A percentile compares a stretch with the other conserved stretches of the same genome.
These are phyloP conservation scores for Catagonus wagneri DNA, from an alignment of 2,113 vertebrate species.

Conservation along the genomic window DNA sequence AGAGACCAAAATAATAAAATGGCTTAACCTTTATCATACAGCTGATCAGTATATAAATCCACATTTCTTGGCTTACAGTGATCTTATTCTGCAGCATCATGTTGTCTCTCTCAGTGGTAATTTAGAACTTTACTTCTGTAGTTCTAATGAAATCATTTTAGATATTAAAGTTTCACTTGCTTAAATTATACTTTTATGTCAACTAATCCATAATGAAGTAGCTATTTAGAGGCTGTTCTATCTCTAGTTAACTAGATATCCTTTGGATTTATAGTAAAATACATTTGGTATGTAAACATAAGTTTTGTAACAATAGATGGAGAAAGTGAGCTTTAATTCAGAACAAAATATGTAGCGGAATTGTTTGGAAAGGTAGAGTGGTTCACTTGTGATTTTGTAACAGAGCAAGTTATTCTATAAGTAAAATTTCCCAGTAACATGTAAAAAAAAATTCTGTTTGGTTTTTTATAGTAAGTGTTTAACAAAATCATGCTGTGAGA, in stretches of 20 bases:
- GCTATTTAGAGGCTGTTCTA: neutral
- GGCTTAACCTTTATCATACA: neutral
- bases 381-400: constrained; percentile 53
- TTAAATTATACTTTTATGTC: neutral
- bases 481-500: constrained; percentile 75
- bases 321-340: constrained; percentile 57
- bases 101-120: neutral
- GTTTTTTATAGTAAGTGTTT: constrained; percentile 82
- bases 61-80: neutral
- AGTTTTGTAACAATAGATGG: neutral
- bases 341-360: neutral
- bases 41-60: neutral
- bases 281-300: neutral
- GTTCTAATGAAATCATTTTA: neutral
- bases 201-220: neutral
- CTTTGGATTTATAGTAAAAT: neutral
- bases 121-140: neutral
- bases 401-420: constrained; percentile 56
- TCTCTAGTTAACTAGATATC: neutral
- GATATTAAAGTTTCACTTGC: neutral
- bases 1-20: neutral
- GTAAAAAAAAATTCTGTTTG: neutral
- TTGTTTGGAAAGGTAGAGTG: constrained; percentile 37
- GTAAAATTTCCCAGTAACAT: constrained; percentile 57
- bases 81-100: neutral